A percentile compares a stretch with the other conserved stretches of the same genome.
Evolutionary conservation across 2,113 vertebrate genomes (phyloP).

Genomic region (Physeter macrocephalus): DNA sequence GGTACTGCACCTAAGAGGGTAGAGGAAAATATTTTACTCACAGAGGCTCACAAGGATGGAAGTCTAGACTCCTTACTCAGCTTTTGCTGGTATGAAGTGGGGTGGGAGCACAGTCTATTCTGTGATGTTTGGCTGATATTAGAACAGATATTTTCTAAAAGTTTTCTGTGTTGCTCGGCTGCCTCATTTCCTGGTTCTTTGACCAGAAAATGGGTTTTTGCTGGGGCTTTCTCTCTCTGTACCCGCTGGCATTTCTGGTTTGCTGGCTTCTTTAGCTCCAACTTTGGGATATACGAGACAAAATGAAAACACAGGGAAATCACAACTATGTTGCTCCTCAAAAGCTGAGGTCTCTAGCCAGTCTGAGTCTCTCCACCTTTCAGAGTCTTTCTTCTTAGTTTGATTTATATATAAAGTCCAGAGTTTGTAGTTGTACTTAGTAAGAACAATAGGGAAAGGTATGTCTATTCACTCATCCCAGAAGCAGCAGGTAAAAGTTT

Average conservation of each 20-base stretch:
- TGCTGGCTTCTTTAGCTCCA: neutral
- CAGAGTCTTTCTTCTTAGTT: neutral
- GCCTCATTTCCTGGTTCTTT: neutral
- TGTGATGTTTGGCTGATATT: neutral
- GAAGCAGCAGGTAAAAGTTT: neutral
- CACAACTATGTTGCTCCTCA: too few relatives aligned
- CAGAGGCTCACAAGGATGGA: neutral
- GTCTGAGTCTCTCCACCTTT: neutral
- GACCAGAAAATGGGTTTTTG: neutral
- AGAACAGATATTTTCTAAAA: neutral
- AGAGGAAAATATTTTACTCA: neutral
- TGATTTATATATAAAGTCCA: neutral
- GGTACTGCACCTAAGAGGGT: neutral
- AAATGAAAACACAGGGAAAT: neutral
- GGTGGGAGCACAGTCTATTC: neutral
- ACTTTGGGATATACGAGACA: neutral
- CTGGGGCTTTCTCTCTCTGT: neutral
- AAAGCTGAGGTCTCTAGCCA: neutral
- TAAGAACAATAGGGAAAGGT: neutral
- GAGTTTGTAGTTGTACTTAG: neutral
- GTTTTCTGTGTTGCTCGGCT: neutral
- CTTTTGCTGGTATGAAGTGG: neutral
- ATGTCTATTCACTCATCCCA: neutral
- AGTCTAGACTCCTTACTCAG: neutral
- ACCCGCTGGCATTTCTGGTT: neutral